Evolutionary conservation across 2,113 vertebrate genomes (phyloP).

Genomic region (Oryzias curvinotus): DNA sequence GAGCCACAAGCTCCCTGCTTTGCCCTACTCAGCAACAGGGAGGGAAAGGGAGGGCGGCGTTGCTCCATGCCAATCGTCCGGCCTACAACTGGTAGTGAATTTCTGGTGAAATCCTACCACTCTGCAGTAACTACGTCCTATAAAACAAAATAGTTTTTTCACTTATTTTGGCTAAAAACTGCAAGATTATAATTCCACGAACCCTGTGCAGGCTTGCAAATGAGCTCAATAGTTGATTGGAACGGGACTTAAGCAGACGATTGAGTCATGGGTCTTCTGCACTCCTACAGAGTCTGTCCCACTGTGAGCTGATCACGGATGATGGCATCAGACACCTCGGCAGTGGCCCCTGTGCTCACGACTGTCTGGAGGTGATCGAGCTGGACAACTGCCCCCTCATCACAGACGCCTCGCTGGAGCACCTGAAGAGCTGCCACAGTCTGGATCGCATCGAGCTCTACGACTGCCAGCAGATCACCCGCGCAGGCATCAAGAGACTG

Average conservation of each 20-base stretch:
- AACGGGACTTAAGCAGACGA: not conserved
- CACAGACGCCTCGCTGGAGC: conserved; percentile 96
- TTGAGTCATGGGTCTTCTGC: conserved; percentile 10
- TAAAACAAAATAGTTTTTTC: too few relatives aligned
- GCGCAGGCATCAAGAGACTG: conserved; percentile 97
- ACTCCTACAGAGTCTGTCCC: conserved; percentile 86
- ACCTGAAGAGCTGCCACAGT: conserved; percentile 97
- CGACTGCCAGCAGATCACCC: conserved; percentile 97
- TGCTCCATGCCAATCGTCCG: too few relatives aligned
- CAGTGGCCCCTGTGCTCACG: conserved; percentile 94
- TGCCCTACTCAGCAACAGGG: too few relatives aligned
- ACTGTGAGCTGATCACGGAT: conserved; percentile 98
- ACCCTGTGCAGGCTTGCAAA: too few relatives aligned
- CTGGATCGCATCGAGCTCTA: conserved; percentile 97
- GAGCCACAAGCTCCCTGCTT: too few relatives aligned
- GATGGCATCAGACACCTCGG: conserved; percentile 96
- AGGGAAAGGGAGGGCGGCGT: too few relatives aligned
- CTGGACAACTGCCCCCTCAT: conserved; percentile 98
- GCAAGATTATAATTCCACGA: too few relatives aligned
- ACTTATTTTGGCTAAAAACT: too few relatives aligned
- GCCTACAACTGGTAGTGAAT: too few relatives aligned
- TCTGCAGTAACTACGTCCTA: too few relatives aligned
- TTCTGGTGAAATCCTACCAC: too few relatives aligned
- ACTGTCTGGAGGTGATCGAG: conserved; percentile 96
- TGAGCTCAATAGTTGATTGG: too few relatives aligned